Conservation (phyloP, 2,888 invertebrate genomes). For the Pseudolycoriella hygida region DNA sequence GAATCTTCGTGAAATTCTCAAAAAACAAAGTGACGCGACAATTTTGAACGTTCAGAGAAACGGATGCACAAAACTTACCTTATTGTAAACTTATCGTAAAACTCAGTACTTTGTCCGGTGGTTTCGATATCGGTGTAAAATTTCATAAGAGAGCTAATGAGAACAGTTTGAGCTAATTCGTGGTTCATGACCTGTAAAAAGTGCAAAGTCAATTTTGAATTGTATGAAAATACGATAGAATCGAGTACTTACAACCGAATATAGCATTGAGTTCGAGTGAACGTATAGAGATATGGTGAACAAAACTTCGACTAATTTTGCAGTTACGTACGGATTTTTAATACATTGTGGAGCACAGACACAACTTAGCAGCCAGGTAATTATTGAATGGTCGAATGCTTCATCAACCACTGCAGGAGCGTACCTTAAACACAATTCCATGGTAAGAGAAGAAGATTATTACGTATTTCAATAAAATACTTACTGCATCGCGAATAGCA, state of each 20-base stretch:
- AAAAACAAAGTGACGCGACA: no score
- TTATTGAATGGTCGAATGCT: slow-evolving; percentile 62
- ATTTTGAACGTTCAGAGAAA: no score
- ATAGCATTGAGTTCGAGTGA: slow-evolving; percentile 27
- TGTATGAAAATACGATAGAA: no score
- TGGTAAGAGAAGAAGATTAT: slow-evolving; percentile 2
- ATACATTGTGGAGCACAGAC: slow-evolving; percentile 82
- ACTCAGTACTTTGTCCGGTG: slow-evolving; percentile 94
- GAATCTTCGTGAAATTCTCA: no score
- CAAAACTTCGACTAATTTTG: slow-evolving; percentile 86
- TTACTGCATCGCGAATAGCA: slow-evolving; percentile 84
- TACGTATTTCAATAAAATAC: slow-evolving; percentile 24
- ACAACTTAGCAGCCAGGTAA: slow-evolving; percentile 76
- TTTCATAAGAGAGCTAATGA: slow-evolving; percentile 87
- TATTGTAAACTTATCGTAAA: slow-evolving; percentile 98
- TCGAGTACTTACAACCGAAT: slow-evolving; percentile 1
- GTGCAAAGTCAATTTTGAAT: no score
- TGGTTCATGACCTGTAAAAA: slow-evolving; percentile 64
- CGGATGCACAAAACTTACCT: slow-evolving; percentile 30
- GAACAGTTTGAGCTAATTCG: slow-evolving; percentile 57
- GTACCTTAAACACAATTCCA: slow-evolving; percentile 40
- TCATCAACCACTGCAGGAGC: slow-evolving; percentile 56
- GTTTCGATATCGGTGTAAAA: slow-evolving; percentile 98
- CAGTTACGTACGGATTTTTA: slow-evolving; percentile 91
- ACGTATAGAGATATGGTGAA: slow-evolving; percentile 61